These are phyloP conservation scores for Odobenus rosmarus DNA, from an alignment of 2,113 vertebrate species.

Conservation along the genomic window DNA sequence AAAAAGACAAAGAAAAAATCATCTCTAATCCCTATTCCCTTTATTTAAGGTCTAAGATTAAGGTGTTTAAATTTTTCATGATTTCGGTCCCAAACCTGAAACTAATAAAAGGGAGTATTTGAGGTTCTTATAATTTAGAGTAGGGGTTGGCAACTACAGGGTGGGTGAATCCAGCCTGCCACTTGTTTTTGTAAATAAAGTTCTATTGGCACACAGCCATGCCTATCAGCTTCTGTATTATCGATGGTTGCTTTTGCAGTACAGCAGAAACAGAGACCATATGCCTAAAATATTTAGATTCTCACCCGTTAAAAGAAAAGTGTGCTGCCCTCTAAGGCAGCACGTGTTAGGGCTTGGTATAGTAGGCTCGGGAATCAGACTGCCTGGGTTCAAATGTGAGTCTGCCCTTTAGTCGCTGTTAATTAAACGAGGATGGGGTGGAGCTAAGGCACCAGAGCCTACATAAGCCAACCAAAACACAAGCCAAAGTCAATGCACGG, in stretches of 20 bases:
- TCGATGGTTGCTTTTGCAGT: too few relatives aligned
- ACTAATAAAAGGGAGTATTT: neutral
- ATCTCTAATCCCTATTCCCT: neutral
- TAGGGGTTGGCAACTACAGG: accelerated
- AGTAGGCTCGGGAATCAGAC: neutral
- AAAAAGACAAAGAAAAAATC: neutral
- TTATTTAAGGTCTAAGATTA: neutral
- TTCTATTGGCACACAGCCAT: neutral
- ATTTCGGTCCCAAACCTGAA: neutral
- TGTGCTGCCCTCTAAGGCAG: neutral
- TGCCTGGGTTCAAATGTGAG: neutral
- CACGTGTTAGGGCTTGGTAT: neutral
- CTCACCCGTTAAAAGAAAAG: neutral
- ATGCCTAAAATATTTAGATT: neutral
- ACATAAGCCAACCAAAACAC: accelerated
- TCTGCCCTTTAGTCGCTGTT: neutral
- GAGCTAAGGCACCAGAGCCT: accelerated
- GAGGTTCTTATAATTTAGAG: neutral
- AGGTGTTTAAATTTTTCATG: neutral
- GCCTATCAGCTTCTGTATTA: accelerated
- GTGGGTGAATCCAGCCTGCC: accelerated
- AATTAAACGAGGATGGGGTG: neutral
- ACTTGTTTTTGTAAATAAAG: neutral
- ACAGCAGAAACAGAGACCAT: neutral
- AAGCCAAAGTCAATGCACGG: accelerated